Conservation (phyloP, 2,888 invertebrate species). For the Parelbella ahira region DNA sequence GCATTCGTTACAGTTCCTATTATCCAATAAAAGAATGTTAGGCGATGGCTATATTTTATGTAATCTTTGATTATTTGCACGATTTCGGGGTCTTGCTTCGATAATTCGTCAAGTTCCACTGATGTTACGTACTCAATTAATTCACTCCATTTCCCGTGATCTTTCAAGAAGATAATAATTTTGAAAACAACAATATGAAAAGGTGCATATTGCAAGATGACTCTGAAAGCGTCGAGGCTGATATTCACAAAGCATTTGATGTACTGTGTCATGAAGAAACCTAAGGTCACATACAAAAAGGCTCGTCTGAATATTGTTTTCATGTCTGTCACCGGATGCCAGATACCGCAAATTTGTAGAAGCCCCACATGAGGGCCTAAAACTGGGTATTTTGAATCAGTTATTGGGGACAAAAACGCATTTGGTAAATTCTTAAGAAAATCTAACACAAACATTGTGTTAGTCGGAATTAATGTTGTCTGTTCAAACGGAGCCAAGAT, state of each 20-base stretch:
- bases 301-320: conserved; percentile 39
- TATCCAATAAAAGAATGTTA: conserved; percentile 51
- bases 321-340: conserved; percentile 42
- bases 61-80: conserved; percentile 40
- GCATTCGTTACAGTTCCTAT: conserved; percentile 49
- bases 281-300: conserved; percentile 40
- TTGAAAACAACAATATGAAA: conserved; percentile 57
- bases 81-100: conserved; percentile 32
- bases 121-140: conserved; percentile 47
- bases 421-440: conserved; percentile 5
- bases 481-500: conserved; percentile 1
- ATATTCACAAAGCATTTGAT: conserved; percentile 44
- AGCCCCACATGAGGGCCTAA: conserved; percentile 49
- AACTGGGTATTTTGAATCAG: conserved; percentile 47
- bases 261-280: conserved; percentile 52
- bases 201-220: conserved; percentile 52
- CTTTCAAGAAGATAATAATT: conserved; percentile 44
- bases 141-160: conserved; percentile 45
- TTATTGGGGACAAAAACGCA: conserved; percentile 33
- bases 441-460: neutral
- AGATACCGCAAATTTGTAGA: conserved; percentile 43
- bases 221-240: conserved; percentile 39
- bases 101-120: conserved; percentile 42
- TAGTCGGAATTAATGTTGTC: conserved; percentile 5
- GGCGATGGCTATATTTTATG: conserved; percentile 42